Conservation (phyloP, 2,888 invertebrate genomes). For the Saturnia japonica region DNA sequence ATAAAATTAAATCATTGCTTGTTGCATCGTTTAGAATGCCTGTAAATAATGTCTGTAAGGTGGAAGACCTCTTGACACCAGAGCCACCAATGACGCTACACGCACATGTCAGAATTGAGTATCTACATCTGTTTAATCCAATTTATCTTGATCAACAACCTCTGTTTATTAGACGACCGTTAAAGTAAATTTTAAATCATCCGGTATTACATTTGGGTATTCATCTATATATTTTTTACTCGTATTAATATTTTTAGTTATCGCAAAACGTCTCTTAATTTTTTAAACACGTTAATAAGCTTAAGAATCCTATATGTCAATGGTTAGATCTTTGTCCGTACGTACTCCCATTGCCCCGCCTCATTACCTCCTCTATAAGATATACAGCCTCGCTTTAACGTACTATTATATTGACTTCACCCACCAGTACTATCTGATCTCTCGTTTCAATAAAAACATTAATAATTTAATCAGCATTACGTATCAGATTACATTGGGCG, state of each 20-base stretch:
- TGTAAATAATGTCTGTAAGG: neutral
- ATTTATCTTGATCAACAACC: constrained; percentile 6
- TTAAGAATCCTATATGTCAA: constrained; percentile 63
- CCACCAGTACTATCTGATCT: constrained; percentile 60
- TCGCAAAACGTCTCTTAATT: constrained; percentile 46
- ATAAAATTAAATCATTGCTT: neutral
- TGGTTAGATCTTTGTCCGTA: constrained; percentile 69
- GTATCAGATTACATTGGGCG: constrained; percentile 68
- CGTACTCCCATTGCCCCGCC: constrained; percentile 77
- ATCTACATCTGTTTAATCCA: constrained; percentile 7
- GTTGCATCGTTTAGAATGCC: neutral
- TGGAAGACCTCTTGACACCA: constrained; percentile 6
- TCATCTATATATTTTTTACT: constrained; percentile 33
- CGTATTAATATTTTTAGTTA: constrained; percentile 37
- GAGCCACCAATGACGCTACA: neutral
- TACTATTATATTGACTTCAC: constrained; percentile 57
- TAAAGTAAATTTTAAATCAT: neutral
- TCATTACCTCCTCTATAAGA: constrained; percentile 73
- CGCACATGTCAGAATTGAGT: neutral
- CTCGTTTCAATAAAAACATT: constrained; percentile 72
- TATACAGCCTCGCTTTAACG: constrained; percentile 61
- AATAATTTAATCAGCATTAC: constrained; percentile 70
- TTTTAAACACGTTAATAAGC: constrained; percentile 59
- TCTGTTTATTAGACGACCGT: neutral
- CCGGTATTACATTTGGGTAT: constrained; percentile 9